Base-by-base conservation (phyloP, 2,797 vertebrate species). In the Chelon auratus region DNA sequence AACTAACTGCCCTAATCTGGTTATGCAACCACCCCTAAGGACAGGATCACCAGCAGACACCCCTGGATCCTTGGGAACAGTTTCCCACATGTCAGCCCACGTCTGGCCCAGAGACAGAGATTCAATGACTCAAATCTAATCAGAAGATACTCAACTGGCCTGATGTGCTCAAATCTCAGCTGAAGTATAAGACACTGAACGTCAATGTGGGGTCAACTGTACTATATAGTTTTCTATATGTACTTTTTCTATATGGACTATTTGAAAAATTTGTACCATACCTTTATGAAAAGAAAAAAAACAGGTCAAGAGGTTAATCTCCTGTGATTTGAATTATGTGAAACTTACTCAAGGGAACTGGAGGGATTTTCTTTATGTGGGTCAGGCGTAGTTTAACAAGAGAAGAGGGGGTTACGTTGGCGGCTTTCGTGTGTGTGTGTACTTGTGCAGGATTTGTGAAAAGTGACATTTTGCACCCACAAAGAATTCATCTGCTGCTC, bases 311-410 rank as follows among this genome's bases (percentile, higher is more conserved):
- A 69, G 68, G 87, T 76, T 91, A 91, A 92, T 91, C 88, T 84
- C 52, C 55, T 77, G 80, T 53, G 68, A 74, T 62, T 87, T 50
- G 80, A 82, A 75, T 83, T 62, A 87, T 66, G 72, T 75, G 62
- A 83, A 87, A 88, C 54, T 58, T 75, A 83, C 62, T 72, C 42
- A 59, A 75, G 56, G 42, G 68, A 83, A 82, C 61, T 62, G 14
- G 43, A 71, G 20, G 80, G 70, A 83, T 87, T 90, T 91, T 65
- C 69, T 71, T 72, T 69, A 92, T 88, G 78, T 89, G 80, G 89
- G 89, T 89, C 87, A 88, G 62, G n/a, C 57, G 42, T 17, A 84
- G 58, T 73, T 83, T 63, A 68, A 45, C 39, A 22, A n/a, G n/a
- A 62, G 48, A 40, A 42, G 24, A 42, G 8, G 9, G 8, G 11